These are phyloP conservation scores for Chloroceryle amazona DNA, from an alignment of 2,797 vertebrate species.

Conservation along the genomic window DNA sequence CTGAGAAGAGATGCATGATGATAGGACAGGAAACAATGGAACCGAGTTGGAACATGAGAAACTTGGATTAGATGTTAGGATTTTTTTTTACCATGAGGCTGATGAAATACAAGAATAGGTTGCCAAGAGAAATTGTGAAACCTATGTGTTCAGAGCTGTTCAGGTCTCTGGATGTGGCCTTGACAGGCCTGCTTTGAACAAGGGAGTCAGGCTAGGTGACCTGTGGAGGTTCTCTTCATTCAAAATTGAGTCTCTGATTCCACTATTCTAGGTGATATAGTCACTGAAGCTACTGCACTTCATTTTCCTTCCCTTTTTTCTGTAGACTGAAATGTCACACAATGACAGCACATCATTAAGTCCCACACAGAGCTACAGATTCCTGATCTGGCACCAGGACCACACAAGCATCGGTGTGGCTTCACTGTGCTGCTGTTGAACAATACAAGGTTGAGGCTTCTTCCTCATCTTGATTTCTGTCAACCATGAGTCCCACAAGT, in stretches of 20 bases:
- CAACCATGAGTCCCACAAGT: not conserved
- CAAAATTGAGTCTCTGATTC: not conserved
- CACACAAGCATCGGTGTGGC: not conserved
- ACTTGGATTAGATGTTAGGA: not conserved
- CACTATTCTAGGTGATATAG: not conserved
- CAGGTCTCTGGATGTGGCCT: not conserved
- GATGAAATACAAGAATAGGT: not conserved
- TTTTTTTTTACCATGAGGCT: not conserved
- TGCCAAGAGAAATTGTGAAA: not conserved
- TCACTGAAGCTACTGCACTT: not conserved
- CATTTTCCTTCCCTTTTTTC: not conserved
- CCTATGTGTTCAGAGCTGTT: not conserved
- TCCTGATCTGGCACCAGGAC: not conserved
- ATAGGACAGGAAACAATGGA: not conserved
- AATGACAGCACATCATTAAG: not conserved
- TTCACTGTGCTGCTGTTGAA: not conserved
- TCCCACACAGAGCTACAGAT: not conserved
- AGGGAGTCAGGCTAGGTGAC: not conserved
- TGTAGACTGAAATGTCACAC: not conserved
- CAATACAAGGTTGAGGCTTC: not conserved
- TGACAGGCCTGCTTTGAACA: not conserved
- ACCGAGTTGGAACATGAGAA: not conserved
- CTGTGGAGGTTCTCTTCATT: not conserved
- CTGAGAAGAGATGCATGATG: not conserved
- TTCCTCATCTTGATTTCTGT: not conserved